phyloP scores from a whole-genome alignment of 1,140 invertebrate genomes.

The Diploscapter pachys region DNA sequence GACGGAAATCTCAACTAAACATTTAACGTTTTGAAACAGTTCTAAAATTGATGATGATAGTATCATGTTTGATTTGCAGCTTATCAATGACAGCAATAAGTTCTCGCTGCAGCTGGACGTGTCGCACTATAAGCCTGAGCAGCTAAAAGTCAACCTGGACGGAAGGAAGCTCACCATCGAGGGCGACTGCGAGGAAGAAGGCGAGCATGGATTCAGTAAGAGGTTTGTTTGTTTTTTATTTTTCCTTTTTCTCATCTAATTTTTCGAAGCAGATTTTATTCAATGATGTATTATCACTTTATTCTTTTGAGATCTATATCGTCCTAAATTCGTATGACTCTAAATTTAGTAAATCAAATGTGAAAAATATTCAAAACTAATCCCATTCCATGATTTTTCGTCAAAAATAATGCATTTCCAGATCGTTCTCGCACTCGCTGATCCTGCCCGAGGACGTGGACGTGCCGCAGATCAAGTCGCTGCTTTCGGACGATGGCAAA shows the following conservation, averaged over 20 bases:
- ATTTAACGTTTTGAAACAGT: no score
- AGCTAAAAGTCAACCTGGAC: slow-evolving; percentile 47
- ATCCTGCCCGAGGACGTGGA: slow-evolving; percentile 24
- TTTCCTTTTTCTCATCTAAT: not conserved
- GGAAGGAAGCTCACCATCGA: slow-evolving; percentile 47
- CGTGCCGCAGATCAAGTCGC: slow-evolving; percentile 6
- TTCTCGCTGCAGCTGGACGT: slow-evolving; percentile 46
- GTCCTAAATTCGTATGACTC: no score
- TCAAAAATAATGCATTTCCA: not conserved
- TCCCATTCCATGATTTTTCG: not conserved
- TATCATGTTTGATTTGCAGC: slow-evolving; percentile 15
- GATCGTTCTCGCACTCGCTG: slow-evolving; percentile 26
- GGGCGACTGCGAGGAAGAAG: slow-evolving; percentile 45
- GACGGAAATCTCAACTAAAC: no score
- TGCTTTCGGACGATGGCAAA: slow-evolving; percentile 13
- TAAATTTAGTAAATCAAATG: not conserved
- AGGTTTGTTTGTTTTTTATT: slow-evolving; percentile 6
- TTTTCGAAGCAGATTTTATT: not conserved
- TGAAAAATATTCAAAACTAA: not conserved
- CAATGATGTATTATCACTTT: not conserved
- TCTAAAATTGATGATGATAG: no score
- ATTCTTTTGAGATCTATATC: no score
- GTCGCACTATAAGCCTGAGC: slow-evolving; percentile 45
- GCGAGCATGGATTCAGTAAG: slow-evolving; percentile 28
- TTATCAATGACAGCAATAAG: slow-evolving; percentile 34